A percentile compares a stretch with the other conserved stretches of the same genome.
Evolutionary conservation across 2,797 vertebrate species (phyloP).

Genomic region (Cirrhinus mrigala): DNA sequence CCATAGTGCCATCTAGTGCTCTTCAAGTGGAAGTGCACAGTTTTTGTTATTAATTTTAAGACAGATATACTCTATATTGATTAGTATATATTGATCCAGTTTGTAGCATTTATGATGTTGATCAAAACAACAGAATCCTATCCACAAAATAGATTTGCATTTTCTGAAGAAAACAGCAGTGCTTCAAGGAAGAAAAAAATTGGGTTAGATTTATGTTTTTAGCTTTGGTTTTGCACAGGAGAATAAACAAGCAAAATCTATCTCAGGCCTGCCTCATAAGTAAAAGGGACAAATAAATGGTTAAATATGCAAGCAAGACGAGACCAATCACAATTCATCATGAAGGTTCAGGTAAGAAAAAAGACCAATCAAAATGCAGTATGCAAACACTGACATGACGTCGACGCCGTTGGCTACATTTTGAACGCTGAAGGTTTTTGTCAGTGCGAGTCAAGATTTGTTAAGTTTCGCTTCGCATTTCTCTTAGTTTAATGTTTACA

Average conservation of each 20-base stretch:
- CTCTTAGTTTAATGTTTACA: neutral
- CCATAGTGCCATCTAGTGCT: conserved; percentile 24
- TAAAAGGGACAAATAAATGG: neutral
- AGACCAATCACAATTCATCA: neutral
- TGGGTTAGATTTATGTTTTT: no score
- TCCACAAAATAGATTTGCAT: neutral
- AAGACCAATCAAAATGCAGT: neutral
- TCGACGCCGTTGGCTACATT: neutral
- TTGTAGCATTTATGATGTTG: neutral
- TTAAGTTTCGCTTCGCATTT: neutral
- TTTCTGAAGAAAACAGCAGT: neutral
- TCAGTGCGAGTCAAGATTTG: neutral
- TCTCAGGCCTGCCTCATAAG: neutral
- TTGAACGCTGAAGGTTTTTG: neutral
- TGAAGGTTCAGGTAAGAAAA: neutral
- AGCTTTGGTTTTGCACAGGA: no score
- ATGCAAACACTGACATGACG: neutral
- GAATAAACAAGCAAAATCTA: no score
- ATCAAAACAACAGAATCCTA: neutral
- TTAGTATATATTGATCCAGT: neutral
- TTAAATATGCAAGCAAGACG: neutral
- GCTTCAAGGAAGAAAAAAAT: neutral
- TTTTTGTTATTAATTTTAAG: neutral
- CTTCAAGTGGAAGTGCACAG: neutral
- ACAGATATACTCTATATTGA: neutral